Conservation (phyloP, 2,888 invertebrate genomes). For the Notodonta dromedarius region DNA sequence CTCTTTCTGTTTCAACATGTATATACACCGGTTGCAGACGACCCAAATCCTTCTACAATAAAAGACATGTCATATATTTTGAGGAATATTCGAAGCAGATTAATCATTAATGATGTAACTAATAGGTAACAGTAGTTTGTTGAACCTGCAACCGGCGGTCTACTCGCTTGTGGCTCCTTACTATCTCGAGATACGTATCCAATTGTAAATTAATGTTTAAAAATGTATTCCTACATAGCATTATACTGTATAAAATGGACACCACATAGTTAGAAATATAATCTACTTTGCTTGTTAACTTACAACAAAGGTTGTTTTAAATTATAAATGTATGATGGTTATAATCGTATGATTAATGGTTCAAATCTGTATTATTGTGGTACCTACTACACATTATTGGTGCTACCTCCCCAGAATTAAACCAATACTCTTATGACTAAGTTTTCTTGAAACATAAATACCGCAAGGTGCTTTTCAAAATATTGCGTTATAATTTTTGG, state of each 20-base stretch:
- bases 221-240: constrained; percentile 41
- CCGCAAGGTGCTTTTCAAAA: no score
- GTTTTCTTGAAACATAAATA: no score
- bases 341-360: no score
- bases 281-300: background rate
- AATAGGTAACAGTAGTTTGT: constrained; percentile 2
- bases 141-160: constrained; percentile 45
- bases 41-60: constrained; percentile 1
- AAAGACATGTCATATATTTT: background rate
- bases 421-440: background rate
- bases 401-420: constrained; percentile 10
- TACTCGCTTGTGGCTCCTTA: constrained; percentile 44
- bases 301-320: background rate
- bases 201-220: constrained; percentile 41
- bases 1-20: no score
- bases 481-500: constrained; percentile 29
- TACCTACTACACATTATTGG: constrained; percentile 2
- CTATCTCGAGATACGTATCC: constrained; percentile 45
- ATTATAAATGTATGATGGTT: background rate
- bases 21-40: constrained; percentile 43
- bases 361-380: constrained; percentile 5
- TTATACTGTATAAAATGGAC: constrained; percentile 66
- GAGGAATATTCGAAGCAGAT: background rate
- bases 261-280: constrained; percentile 25
- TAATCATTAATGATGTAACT: background rate